Evolutionary conservation across 2,113 vertebrate species (phyloP), one percentile per base, ranked within the genome.

Genomic region (Oplegnathus fasciatus): DNA sequence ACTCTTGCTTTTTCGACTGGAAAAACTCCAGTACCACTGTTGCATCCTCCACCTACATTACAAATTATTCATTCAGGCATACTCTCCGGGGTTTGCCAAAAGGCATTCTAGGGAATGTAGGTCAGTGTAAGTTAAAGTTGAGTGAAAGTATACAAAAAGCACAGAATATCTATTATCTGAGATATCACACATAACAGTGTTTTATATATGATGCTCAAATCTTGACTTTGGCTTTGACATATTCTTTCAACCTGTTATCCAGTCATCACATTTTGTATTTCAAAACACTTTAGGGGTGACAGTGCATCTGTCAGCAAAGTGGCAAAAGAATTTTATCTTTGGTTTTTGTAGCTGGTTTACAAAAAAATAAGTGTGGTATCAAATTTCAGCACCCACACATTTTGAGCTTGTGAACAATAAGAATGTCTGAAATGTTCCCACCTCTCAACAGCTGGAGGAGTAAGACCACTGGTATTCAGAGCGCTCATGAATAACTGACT

Each of bases 81-180:
- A 48, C 37, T 76, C 61, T 75, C 64, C 65, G 48, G 83, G 62
- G 79, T 71, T 88, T 68, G 89, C 86, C 80, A 84, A 24, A 32
- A 82, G 89, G 74, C 75, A 86, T 86, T 78, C 18, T 66, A 48
- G 62, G 67, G 46, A 84, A 92, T 87, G 77, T 91, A 90, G 84
- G 88, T 87, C 87, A 86, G 34, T 79, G 28, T 66, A 76, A 80
- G 80, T 69, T 80, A 48, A 83, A 80, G 89, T 60, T 78, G 64
- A 80, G 46, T 22, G 18, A 74, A 66, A 78, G 50, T 75, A 68
- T 55, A 86, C 22, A 82, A 67, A 81, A 68, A 61, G 10, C 57
- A 71, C 44, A 68, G 60, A 67, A 42, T 61, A 30, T 52, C 14
- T 48, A 37, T n/a, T 9, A 26, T 18, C 10, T n/a, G 11, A 55